These are phyloP conservation scores for Latrodectus geometricus DNA, from an alignment of 1,140 invertebrate genomes.

Conservation along the genomic window DNA sequence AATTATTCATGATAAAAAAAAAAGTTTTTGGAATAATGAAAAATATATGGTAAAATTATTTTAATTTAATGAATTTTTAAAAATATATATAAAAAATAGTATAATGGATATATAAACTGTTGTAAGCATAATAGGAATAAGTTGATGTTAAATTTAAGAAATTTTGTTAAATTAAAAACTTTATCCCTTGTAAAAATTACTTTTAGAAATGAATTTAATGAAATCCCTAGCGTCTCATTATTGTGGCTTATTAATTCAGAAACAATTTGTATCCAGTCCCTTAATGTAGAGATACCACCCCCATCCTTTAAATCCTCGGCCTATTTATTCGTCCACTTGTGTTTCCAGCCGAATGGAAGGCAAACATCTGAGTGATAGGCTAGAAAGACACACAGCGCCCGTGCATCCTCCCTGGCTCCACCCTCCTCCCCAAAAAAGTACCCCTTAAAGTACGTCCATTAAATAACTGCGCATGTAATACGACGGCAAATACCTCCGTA, in stretches of 20 bases:
- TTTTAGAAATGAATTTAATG: no score
- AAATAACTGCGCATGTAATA: conserved; percentile 59
- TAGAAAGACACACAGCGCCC: conserved; percentile 45
- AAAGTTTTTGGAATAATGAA: no score
- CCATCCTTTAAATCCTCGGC: conserved; percentile 56
- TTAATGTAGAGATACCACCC: conserved; percentile 24
- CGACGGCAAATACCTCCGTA: conserved; percentile 52
- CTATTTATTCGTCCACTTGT: conserved; percentile 61
- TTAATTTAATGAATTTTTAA: no score
- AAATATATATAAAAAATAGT: no score
- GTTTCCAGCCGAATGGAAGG: conserved; percentile 52
- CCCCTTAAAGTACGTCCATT: conserved; percentile 56
- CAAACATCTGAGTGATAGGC: conserved; percentile 62
- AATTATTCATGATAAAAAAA: no score
- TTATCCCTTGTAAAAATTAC: no score
- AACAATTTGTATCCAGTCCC: conserved; percentile 41
- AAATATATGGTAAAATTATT: no score
- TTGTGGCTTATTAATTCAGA: background rate
- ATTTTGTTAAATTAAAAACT: no score
- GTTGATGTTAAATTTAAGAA: no score
- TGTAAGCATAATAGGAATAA: no score
- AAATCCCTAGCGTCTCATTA: background rate
- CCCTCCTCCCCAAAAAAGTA: background rate
- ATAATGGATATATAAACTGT: no score
- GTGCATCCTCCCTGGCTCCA: background rate